Evolutionary conservation across 2,113 vertebrate species (phyloP).

Genomic region (Aramus guarauna): DNA sequence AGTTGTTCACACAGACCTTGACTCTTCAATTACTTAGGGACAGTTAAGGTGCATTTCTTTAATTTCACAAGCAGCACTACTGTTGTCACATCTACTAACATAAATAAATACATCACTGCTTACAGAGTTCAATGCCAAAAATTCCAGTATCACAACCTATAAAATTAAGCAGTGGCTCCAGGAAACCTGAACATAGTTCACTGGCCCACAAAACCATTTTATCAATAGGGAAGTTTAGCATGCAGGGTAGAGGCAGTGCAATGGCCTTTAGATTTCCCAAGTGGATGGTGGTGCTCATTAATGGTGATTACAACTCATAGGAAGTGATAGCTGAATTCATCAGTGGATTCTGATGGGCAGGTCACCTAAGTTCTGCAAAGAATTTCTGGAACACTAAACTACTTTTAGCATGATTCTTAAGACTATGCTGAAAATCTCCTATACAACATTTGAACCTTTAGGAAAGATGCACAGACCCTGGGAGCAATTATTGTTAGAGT

Average conservation of each 20-base stretch:
- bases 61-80: background rate
- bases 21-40: background rate
- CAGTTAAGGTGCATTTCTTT: background rate
- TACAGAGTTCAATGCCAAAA: background rate
- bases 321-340: background rate
- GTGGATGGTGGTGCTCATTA: background rate
- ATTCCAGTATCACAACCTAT: background rate
- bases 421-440: background rate
- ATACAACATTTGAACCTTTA: background rate
- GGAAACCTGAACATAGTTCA: background rate
- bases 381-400: background rate
- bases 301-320: background rate
- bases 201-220: background rate
- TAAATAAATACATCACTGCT: background rate
- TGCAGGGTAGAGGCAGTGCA: background rate
- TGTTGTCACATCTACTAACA: background rate
- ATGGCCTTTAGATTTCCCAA: background rate
- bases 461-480: background rate
- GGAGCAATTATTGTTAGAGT: background rate
- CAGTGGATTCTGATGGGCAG: background rate
- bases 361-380: background rate
- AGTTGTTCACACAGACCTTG: background rate
- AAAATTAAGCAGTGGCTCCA: background rate
- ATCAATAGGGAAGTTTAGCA: background rate
- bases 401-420: background rate